Conservation (phyloP, 2,888 invertebrate species). For the Diaperis boleti region DNA sequence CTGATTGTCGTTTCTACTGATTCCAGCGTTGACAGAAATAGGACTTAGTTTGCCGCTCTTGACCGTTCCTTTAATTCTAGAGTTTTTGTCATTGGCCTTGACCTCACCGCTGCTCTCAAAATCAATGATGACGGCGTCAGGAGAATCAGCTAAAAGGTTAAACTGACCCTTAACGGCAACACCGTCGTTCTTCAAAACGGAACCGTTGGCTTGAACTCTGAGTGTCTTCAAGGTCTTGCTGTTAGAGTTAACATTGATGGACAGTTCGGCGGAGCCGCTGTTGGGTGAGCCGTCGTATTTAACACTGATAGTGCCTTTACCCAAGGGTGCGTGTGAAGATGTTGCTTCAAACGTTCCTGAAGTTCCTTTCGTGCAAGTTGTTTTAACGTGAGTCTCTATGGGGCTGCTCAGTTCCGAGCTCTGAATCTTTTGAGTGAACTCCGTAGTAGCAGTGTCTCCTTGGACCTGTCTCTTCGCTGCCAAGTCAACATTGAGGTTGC, state of each 20-base stretch:
- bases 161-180: constrained; percentile 50
- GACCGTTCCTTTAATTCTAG: constrained; percentile 69
- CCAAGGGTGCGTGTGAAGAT: constrained; percentile 10
- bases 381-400: constrained; percentile 55
- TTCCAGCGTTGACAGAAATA: constrained; percentile 62
- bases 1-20: constrained; percentile 52
- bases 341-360: background rate
- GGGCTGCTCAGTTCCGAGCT: constrained; percentile 63
- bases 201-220: constrained; percentile 65
- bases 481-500: constrained; percentile 64
- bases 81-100: constrained; percentile 75
- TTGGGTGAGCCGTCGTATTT: constrained; percentile 9
- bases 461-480: constrained; percentile 61
- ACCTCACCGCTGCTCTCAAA: constrained; percentile 75
- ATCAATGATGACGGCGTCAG: constrained; percentile 69
- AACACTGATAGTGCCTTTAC: constrained; percentile 53
- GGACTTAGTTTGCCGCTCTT: constrained; percentile 65
- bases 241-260: constrained; percentile 69
- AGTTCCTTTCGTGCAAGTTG: constrained; percentile 44
- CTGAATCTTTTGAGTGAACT: constrained; percentile 53
- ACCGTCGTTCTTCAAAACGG: constrained; percentile 50
- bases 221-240: constrained; percentile 72
- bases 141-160: constrained; percentile 53
- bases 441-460: constrained; percentile 19
- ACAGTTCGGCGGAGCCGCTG: constrained; percentile 62